Conservation (phyloP, 2,888 invertebrate genomes). For the Lithosia quadra region DNA sequence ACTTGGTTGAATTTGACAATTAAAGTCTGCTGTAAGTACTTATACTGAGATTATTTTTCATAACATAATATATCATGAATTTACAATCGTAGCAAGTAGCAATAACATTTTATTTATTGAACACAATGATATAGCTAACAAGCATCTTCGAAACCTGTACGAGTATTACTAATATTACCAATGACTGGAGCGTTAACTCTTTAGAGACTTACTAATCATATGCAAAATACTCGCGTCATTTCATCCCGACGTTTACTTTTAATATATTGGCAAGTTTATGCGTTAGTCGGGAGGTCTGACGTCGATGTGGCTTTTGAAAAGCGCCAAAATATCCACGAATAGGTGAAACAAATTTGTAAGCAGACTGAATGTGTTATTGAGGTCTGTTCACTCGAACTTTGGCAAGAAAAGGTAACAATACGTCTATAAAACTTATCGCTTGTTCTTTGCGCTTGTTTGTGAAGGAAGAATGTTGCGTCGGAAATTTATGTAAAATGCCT, state of each 20-base stretch:
- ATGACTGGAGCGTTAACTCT: slow-evolving; percentile 28
- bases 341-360: slow-evolving; percentile 77
- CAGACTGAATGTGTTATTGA: slow-evolving; percentile 66
- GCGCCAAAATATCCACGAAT: slow-evolving; percentile 64
- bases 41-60: too few relatives aligned
- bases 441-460: slow-evolving; percentile 60
- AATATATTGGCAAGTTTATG: slow-evolving; percentile 63
- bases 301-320: slow-evolving; percentile 56
- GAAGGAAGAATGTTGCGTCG: slow-evolving; percentile 53
- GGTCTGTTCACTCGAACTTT: slow-evolving; percentile 49
- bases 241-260: slow-evolving; percentile 50
- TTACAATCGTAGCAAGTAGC: slow-evolving; percentile 13
- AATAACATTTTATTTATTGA: slow-evolving; percentile 44
- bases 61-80: background rate
- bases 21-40: background rate
- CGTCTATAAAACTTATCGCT: slow-evolving; percentile 79
- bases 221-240: slow-evolving; percentile 47
- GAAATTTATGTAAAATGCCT: slow-evolving; percentile 53
- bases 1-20: background rate
- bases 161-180: slow-evolving; percentile 23
- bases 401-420: slow-evolving; percentile 72
- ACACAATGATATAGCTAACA: slow-evolving; percentile 28
- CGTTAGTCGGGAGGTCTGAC: slow-evolving; percentile 67
- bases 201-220: slow-evolving; percentile 51
- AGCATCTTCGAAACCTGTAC: slow-evolving; percentile 28